Evolutionary conservation across 2,888 invertebrate genomes (phyloP).

Genomic region (Euspilapteryx auroguttella): DNA sequence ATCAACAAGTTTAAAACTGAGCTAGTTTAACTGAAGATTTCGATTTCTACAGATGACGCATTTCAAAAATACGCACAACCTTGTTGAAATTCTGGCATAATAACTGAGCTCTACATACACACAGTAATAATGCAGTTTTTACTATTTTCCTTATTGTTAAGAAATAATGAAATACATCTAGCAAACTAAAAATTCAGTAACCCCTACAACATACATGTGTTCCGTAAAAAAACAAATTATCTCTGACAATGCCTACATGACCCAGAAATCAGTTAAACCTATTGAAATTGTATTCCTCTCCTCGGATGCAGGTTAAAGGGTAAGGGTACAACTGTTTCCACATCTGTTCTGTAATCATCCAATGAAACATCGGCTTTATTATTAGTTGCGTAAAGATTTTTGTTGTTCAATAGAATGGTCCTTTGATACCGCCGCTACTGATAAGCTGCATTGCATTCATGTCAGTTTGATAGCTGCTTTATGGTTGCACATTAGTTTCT

Average conservation of each 20-base stretch:
- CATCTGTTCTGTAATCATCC: constrained; percentile 25
- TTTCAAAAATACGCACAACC: too few relatives aligned
- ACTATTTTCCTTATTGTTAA: too few relatives aligned
- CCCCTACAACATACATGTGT: too few relatives aligned
- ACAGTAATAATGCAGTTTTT: too few relatives aligned
- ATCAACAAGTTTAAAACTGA: too few relatives aligned
- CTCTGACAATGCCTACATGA: constrained; percentile 21
- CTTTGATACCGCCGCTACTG: constrained; percentile 41
- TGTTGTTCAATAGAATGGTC: constrained; percentile 18
- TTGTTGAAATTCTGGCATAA: too few relatives aligned
- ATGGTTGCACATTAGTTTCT: constrained; percentile 25
- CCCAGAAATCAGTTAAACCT: neutral
- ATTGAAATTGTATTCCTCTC: constrained; percentile 21
- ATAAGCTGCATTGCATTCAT: constrained; percentile 27
- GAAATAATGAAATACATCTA: too few relatives aligned
- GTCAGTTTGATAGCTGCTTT: constrained; percentile 17
- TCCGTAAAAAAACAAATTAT: neutral
- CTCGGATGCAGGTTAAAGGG: constrained; percentile 32
- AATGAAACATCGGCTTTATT: constrained; percentile 26
- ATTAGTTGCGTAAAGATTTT: constrained; percentile 18
- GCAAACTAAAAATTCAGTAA: too few relatives aligned
- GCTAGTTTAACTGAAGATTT: too few relatives aligned
- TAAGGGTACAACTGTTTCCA: constrained; percentile 17
- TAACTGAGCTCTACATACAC: too few relatives aligned
- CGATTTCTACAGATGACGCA: too few relatives aligned